Percentiles rank a stretch among this genome's conserved stretches.
Evolutionary conservation across 2,797 vertebrate genomes (phyloP).

Genomic region (Thamnophis elegans): DNA sequence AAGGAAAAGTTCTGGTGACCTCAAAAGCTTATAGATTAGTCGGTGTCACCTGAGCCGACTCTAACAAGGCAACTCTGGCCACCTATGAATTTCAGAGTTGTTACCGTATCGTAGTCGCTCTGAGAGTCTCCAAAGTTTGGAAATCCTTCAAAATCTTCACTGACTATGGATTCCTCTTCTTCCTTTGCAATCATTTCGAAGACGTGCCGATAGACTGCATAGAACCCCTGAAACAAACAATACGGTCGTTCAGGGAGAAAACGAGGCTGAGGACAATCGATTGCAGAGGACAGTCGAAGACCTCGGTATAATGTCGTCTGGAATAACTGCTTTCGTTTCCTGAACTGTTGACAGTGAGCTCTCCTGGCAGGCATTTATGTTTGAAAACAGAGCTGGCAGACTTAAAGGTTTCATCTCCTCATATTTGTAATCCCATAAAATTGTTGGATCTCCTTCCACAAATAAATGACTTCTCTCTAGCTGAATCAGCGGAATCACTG

Average conservation of each 20-base stretch:
- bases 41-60: neutral
- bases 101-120: constrained; percentile 92
- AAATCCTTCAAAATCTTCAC: constrained; percentile 80
- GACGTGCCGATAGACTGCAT: constrained; percentile 84
- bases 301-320: rapidly evolving
- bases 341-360: neutral
- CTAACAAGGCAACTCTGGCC: neutral
- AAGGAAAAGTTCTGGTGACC: neutral
- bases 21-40: neutral
- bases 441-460: neutral
- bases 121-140: constrained; percentile 88
- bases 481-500: neutral
- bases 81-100: neutral
- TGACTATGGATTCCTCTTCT: constrained; percentile 82
- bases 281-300: neutral
- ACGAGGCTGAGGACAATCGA: neutral
- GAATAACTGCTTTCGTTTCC: neutral
- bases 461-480: neutral
- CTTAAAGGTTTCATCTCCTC: neutral
- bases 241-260: neutral
- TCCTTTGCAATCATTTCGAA: constrained; percentile 91
- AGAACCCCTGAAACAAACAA: constrained; percentile 83
- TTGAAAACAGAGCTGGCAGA: neutral
- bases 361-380: neutral
- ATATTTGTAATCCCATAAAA: neutral